Base-by-base conservation (phyloP, 2,888 invertebrate species). In the Tetropium fuscum region DNA sequence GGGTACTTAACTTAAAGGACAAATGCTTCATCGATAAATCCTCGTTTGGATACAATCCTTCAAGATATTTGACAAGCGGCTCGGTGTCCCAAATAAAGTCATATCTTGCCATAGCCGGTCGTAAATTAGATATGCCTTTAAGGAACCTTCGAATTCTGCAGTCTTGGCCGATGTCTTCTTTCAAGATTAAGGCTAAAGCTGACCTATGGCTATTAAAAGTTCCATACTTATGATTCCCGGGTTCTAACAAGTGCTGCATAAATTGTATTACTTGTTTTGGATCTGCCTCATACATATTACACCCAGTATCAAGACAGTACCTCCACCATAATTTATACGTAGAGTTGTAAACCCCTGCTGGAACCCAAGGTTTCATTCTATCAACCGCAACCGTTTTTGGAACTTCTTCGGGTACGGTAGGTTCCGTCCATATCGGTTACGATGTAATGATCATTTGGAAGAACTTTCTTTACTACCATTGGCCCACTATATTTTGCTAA, bases 81-180 rank as follows among this genome's bases (percentile, higher is more conserved):
- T 40, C 27, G 1, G 67, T 63, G 34, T 71, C 63, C 70, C 68
- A 73, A 0, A 62, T 68, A 4, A 22, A 27, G 15, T 22, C 11
- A 22, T 70, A 71, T 38, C 64, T 73, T 0, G 69, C 65, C 6
- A 6, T 49, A 2, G 63, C 34, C 1, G 69, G 69, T 41, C 64
- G 63, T 0, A 68, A 8, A 20, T 68, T 69, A 2, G 32, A 49
- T 2, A 65, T 40, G 10, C 66, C 68, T 47, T 64, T 69, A 7
- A 72, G 41, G 38, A 66, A 70, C 15, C 69, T 43, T 43, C 58
- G 55, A 1, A 71, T 57, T 15, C 32, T 49, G 7, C 22, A 20
- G 13, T 48, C 48, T 20, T 41, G 27, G 3, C 54, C 40, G 19
- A 58, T 4, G 7, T 34, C 16, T 1, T 32, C 27, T 22, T 11